Conservation (phyloP, 2,888 invertebrate species). For the Apamea monoglypha region DNA sequence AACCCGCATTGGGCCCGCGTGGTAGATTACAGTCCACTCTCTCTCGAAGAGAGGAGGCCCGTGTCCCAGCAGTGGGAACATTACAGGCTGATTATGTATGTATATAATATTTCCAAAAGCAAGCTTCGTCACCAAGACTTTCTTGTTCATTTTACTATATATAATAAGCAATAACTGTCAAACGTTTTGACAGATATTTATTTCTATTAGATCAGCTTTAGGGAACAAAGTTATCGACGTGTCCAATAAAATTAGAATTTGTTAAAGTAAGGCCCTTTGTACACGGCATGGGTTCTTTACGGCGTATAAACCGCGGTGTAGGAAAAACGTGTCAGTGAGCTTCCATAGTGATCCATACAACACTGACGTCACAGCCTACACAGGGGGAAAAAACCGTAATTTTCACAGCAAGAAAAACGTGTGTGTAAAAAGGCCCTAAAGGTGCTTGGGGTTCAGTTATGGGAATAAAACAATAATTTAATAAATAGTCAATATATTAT, state of each 20-base stretch:
- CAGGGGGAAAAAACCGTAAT: neutral
- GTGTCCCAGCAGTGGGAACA: too few relatives aligned
- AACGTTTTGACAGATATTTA: neutral
- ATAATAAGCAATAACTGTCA: neutral
- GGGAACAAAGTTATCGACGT: neutral
- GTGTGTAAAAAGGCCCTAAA: neutral
- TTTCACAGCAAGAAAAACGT: neutral
- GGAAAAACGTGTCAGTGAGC: neutral
- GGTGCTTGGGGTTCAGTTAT: neutral
- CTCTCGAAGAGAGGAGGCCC: too few relatives aligned
- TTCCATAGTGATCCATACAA: neutral
- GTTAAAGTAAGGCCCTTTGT: neutral
- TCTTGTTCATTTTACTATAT: neutral
- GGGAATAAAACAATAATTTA: neutral
- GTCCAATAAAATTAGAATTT: constrained; percentile 8
- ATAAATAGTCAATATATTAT: neutral
- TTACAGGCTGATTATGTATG: too few relatives aligned
- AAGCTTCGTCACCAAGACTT: neutral
- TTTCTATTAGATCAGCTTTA: neutral
- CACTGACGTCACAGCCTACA: neutral
- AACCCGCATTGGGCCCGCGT: too few relatives aligned
- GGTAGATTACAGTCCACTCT: too few relatives aligned
- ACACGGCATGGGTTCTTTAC: neutral
- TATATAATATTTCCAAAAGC: too few relatives aligned
- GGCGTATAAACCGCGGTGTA: neutral